phyloP scores from a whole-genome alignment of 2,888 invertebrate genomes.

The Caenorhabditis japonica region DNA sequence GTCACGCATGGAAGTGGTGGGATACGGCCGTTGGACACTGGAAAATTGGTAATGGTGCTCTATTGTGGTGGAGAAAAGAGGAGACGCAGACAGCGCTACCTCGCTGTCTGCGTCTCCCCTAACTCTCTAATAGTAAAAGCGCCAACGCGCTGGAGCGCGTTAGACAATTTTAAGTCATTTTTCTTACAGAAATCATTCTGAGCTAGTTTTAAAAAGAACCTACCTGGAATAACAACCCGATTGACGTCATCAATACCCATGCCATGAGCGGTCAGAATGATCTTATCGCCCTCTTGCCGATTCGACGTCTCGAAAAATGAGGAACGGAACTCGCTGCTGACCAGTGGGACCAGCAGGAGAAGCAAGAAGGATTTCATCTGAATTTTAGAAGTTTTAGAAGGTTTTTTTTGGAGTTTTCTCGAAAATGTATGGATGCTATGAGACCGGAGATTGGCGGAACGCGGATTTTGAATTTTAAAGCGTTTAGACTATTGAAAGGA shows the following conservation, averaged over 20 bases:
- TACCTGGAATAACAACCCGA: slow-evolving; percentile 73
- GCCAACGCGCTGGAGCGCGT: too few species aligned
- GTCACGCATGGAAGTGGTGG: slow-evolving; percentile 74
- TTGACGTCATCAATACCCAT: slow-evolving; percentile 70
- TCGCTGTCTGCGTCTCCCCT: too few species aligned
- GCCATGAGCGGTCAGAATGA: slow-evolving; percentile 70
- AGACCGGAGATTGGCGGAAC: too few species aligned
- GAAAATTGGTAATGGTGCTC: slow-evolving; percentile 3
- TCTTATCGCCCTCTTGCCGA: slow-evolving; percentile 54
- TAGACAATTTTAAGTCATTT: too few species aligned
- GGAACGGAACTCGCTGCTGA: slow-evolving; percentile 37
- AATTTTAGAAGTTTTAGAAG: too few species aligned
- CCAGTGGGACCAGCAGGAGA: background rate
- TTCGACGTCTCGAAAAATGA: slow-evolving; percentile 36
- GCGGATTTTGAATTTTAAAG: too few species aligned
- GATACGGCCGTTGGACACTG: slow-evolving; percentile 65
- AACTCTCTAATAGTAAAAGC: too few species aligned
- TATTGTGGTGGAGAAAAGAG: background rate
- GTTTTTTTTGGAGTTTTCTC: background rate
- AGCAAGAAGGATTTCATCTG: slow-evolving; percentile 7
- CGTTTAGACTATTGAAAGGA: background rate
- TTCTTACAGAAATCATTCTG: too few species aligned
- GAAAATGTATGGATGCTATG: background rate
- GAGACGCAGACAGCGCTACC: too few species aligned
- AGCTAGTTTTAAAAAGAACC: background rate